Percentiles rank a stretch among this genome's conserved stretches.
Conservation (phyloP, 2,113 vertebrate genomes). For the Cheilinus undulatus region DNA sequence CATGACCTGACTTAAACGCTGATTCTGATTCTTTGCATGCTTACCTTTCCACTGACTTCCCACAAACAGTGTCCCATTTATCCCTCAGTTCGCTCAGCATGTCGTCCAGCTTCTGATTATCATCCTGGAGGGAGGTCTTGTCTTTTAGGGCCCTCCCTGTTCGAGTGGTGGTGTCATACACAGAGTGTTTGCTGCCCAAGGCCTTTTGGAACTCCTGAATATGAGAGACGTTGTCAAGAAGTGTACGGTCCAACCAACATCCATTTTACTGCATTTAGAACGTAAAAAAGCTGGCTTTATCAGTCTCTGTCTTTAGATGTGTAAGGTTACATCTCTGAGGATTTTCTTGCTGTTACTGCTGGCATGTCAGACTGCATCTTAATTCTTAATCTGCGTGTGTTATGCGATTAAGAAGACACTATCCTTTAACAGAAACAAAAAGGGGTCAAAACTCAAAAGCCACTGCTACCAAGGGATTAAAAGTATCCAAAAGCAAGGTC, state of each 20-base stretch:
- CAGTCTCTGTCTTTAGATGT: slow-evolving; percentile 2
- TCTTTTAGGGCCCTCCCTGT: slow-evolving; percentile 96
- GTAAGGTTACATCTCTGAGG: slow-evolving; percentile 7
- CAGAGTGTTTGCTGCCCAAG: slow-evolving; percentile 95
- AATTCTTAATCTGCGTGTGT: slow-evolving; percentile 45
- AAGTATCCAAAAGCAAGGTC: slow-evolving; percentile 71
- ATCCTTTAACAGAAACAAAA: slow-evolving; percentile 42
- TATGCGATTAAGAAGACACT: slow-evolving; percentile 51
- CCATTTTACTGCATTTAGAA: neutral
- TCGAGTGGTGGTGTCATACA: slow-evolving; percentile 94
- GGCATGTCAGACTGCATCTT: slow-evolving; percentile 40
- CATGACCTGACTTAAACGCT: neutral
- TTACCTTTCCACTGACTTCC: slow-evolving; percentile 98
- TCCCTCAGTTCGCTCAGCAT: slow-evolving; percentile 97
- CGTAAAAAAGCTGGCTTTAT: neutral
- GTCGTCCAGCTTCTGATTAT: slow-evolving; percentile 94
- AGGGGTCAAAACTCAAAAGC: slow-evolving; percentile 68
- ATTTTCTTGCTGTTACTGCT: slow-evolving; percentile 19
- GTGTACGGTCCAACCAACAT: neutral
- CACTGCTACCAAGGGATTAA: slow-evolving; percentile 65
- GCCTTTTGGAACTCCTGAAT: slow-evolving; percentile 96
- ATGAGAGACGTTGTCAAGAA: slow-evolving; percentile 12
- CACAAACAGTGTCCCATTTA: slow-evolving; percentile 98
- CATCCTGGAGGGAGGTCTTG: slow-evolving; percentile 92
- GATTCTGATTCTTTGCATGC: neutral